These are phyloP conservation scores for Cynodonichthys magdalenae DNA, from an alignment of 2,797 vertebrate genomes.

Conservation along the genomic window DNA sequence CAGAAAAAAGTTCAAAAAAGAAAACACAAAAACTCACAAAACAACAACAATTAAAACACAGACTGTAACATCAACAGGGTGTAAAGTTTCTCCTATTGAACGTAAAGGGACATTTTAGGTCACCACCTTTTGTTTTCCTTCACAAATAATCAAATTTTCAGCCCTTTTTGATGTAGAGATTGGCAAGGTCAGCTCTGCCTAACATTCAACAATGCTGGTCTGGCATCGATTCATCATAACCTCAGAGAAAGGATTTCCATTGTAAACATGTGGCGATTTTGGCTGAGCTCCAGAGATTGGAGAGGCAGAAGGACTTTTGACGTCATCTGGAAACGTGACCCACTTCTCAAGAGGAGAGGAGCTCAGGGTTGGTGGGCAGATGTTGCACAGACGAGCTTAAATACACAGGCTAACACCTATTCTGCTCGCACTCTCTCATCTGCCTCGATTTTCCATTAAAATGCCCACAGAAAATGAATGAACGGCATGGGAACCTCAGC, in stretches of 20 bases:
- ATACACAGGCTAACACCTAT: conserved; percentile 28
- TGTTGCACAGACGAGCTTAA: conserved; percentile 74
- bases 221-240: conserved; percentile 62
- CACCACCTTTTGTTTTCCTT: background rate
- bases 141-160: conserved; percentile 17
- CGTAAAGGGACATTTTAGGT: background rate
- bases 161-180: background rate
- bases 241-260: conserved; percentile 64
- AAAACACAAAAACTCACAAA: no score
- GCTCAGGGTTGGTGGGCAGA: conserved; percentile 77
- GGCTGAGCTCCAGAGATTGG: conserved; percentile 68
- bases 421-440: conserved; percentile 29
- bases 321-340: conserved; percentile 82
- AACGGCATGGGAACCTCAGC: conserved; percentile 18
- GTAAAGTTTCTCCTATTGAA: conserved; percentile 4
- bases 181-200: conserved; percentile 37
- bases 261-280: conserved; percentile 76
- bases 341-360: conserved; percentile 76
- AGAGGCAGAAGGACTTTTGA: conserved; percentile 79
- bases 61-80: background rate
- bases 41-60: no score
- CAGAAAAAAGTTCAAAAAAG: no score
- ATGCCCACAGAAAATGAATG: conserved; percentile 40
- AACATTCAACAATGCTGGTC: conserved; percentile 38
- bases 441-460: conserved; percentile 56